A percentile compares a stretch with the other conserved stretches of the same genome.
Conservation (phyloP, 2,888 invertebrate species). For the Clostera curtula region DNA sequence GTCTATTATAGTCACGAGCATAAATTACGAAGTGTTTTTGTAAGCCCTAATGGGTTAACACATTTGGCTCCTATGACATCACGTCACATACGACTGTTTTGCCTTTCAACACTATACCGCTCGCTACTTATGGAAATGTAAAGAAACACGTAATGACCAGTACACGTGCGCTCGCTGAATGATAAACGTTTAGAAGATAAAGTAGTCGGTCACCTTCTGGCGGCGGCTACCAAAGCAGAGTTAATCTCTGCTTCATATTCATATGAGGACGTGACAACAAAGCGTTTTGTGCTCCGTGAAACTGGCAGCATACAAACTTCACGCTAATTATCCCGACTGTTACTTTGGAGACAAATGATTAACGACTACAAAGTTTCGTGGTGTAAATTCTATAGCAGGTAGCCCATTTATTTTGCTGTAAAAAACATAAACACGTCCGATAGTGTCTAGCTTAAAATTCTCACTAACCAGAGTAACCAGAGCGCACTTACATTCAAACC, state of each 20-base stretch:
- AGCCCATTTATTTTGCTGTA: too few relatives aligned
- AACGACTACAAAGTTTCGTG: too few relatives aligned
- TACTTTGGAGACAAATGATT: too few relatives aligned
- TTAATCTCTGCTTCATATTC: slow-evolving; percentile 45
- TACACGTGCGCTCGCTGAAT: slow-evolving; percentile 32
- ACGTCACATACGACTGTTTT: slow-evolving; percentile 9
- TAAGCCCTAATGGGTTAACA: slow-evolving; percentile 5
- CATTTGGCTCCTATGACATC: slow-evolving; percentile 18
- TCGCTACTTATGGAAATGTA: slow-evolving; percentile 18
- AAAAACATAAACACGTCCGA: too few relatives aligned
- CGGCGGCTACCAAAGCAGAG: slow-evolving; percentile 31
- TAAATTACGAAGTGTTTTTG: slow-evolving; percentile 4
- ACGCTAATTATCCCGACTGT: slow-evolving; percentile 21
- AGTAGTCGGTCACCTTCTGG: slow-evolving; percentile 35
- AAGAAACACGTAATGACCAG: slow-evolving; percentile 12
- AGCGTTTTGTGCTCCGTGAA: slow-evolving; percentile 24
- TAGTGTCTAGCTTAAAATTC: too few relatives aligned
- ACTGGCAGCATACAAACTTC: slow-evolving; percentile 23
- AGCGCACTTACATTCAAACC: too few relatives aligned
- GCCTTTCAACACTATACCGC: slow-evolving; percentile 1
- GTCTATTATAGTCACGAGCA: too few relatives aligned
- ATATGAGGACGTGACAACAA: slow-evolving; percentile 47
- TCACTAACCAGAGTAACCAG: too few relatives aligned
- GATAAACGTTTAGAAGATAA: slow-evolving; percentile 38
- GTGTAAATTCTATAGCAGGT: too few relatives aligned